Evolutionary conservation across 2,888 invertebrate genomes (phyloP), one percentile per base, ranked within the genome.

Genomic region (Dryadula phaetusa): DNA sequence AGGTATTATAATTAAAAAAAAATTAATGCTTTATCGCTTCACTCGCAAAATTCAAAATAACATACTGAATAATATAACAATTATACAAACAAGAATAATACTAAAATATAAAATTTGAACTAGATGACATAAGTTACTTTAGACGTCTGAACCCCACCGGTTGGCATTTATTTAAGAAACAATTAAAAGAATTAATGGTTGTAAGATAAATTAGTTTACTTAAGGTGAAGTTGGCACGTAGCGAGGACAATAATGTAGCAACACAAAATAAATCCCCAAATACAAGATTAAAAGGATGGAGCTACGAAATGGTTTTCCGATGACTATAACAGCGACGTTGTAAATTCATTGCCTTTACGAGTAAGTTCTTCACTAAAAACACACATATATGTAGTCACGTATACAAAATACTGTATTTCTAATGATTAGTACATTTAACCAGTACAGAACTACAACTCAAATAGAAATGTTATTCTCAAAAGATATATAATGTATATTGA

Each of bases 231-330:
- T 40, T 56, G 20, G 58, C 58, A 63, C 37, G 14, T 7, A 49
- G 34, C 47, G 47, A 18, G 20, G 20, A 44, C 37, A 20, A 22
- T 22, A 56, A 54, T 20, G 54, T 54, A 34, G 3, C 14, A 34
- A 37, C 54, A 54, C 54, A 54, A 37, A 56, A 56, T 56, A 60
- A 62, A 69, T 69, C 44, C n/a, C 25, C 20, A 47, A 58, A 56
- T 54, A 37, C 20, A 40, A 60, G 52, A 63, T 60, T 37, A 40
- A 58, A 44, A 12, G 14, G 42, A 56, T 18, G 58, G 58, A 52
- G 46, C 34, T 56, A 16, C n/a, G 10, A 14, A 58, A 65, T 56
- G 42, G 65, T 65, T 54, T 65, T 61, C 61, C 37, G 46, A 64
- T 67, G 60, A 53, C 63, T 56, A 22, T 40, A 61, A 44, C 46